phyloP scores from a whole-genome alignment of 35 echinoderm and acorn worm genomes.

The Diadema setosum region DNA sequence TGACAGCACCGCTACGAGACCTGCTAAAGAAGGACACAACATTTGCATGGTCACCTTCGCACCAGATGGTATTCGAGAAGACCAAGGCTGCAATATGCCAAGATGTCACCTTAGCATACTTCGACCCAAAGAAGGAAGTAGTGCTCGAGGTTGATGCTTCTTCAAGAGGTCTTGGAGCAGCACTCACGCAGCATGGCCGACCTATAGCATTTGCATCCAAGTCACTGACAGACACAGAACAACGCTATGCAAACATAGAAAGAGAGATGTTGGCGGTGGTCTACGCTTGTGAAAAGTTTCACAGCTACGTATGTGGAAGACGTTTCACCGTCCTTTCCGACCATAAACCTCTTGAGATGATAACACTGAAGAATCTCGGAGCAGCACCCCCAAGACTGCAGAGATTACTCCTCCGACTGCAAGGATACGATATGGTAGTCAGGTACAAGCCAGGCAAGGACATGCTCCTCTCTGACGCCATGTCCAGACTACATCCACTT shows the following conservation, averaged over 20 bases:
- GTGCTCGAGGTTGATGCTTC: constrained; percentile 35
- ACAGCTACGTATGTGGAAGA: constrained; percentile 47
- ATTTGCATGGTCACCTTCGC: constrained; percentile 1
- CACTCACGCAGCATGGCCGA: constrained; percentile 32
- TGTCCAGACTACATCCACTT: constrained; percentile 23
- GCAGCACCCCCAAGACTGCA: constrained; percentile 36
- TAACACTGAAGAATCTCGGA: not conserved
- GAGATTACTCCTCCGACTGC: constrained; percentile 41
- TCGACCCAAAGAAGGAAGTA: constrained; percentile 1
- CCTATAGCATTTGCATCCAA: constrained; percentile 35
- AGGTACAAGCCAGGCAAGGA: constrained; percentile 39
- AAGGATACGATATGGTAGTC: constrained; percentile 25
- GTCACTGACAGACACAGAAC: constrained; percentile 24
- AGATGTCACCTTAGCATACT: constrained; percentile 9
- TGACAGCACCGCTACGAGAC: not conserved
- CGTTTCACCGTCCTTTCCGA: constrained; percentile 26
- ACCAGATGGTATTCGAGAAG: constrained; percentile 14
- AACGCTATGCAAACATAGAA: constrained; percentile 49
- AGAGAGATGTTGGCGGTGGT: constrained; percentile 58
- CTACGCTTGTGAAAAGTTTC: constrained; percentile 38
- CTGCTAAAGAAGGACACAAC: not conserved
- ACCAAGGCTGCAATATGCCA: not conserved
- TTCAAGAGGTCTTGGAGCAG: constrained; percentile 1
- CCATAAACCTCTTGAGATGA: constrained; percentile 60
- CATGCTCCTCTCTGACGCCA: not conserved